Percentiles rank a stretch among this genome's conserved stretches.
Conservation (phyloP, 1,140 invertebrate genomes). For the Tetragnatha versicolor region DNA sequence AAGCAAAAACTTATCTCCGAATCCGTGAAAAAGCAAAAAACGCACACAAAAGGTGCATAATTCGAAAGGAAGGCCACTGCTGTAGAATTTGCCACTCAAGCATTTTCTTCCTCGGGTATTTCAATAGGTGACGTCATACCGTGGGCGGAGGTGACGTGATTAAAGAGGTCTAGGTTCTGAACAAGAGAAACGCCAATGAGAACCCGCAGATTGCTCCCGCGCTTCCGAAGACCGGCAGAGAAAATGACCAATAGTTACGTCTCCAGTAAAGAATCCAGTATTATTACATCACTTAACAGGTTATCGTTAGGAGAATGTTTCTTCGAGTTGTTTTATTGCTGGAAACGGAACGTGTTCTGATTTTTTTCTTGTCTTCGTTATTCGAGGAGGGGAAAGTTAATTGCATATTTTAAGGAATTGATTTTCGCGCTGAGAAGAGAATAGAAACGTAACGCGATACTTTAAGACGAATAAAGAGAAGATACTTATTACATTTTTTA, state of each 20-base stretch:
- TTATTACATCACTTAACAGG: constrained; percentile 21
- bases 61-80: constrained; percentile 21
- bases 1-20: neutral
- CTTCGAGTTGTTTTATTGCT: too few relatives aligned
- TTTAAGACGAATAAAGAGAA: too few relatives aligned
- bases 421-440: too few relatives aligned
- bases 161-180: constrained; percentile 30
- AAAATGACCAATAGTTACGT: constrained; percentile 1
- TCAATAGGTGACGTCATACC: constrained; percentile 24
- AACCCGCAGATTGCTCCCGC: neutral
- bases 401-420: too few relatives aligned
- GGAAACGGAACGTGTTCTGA: too few relatives aligned
- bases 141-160: constrained; percentile 27
- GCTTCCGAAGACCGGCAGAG: neutral
- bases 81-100: constrained; percentile 14
- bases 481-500: too few relatives aligned
- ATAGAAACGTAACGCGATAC: too few relatives aligned
- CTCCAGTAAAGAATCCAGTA: constrained; percentile 3
- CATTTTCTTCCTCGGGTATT: constrained; percentile 4
- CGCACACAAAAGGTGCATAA: constrained; percentile 5
- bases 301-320: too few relatives aligned
- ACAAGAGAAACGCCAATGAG: neutral
- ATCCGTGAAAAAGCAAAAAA: neutral
- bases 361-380: too few relatives aligned
- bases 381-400: too few relatives aligned